A percentile compares a stretch with the other conserved stretches of the same genome.
phyloP scores from a whole-genome alignment of 2,888 invertebrate genomes.

The Hypomecis atomaria region DNA sequence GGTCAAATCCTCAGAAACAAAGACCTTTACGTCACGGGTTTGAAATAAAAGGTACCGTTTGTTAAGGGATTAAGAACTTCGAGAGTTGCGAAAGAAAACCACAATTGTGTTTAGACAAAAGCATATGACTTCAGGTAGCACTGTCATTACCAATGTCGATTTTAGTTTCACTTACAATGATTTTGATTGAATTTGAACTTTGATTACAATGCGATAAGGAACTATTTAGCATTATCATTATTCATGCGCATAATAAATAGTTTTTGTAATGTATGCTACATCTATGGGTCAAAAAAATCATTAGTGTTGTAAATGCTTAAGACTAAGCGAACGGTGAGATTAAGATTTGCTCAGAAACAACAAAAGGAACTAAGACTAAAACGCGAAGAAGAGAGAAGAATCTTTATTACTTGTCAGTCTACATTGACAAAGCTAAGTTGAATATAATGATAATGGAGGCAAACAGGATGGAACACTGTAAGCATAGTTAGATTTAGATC shows the following conservation, averaged over 20 bases:
- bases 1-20: constrained; percentile 59
- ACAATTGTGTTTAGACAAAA: constrained; percentile 74
- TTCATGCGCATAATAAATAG: not conserved
- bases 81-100: constrained; percentile 61
- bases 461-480: constrained; percentile 60
- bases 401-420: too few relatives aligned
- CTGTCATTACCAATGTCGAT: constrained; percentile 54
- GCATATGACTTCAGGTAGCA: constrained; percentile 74
- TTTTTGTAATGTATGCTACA: too few relatives aligned
- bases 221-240: constrained; percentile 1
- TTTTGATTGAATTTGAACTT: constrained; percentile 41
- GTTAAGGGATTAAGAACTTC: constrained; percentile 72
- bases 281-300: too few relatives aligned
- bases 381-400: too few relatives aligned
- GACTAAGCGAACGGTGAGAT: too few relatives aligned
- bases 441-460: constrained; percentile 45
- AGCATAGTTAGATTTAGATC: constrained; percentile 46
- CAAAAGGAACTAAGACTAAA: too few relatives aligned
- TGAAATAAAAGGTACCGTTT: constrained; percentile 75
- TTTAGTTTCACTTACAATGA: constrained; percentile 35
- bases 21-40: constrained; percentile 72
- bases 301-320: too few relatives aligned
- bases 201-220: constrained; percentile 30
- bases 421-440: too few relatives aligned
- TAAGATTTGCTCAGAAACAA: too few relatives aligned